Conservation (phyloP, 2,113 vertebrate genomes). For the Rostratula benghalensis region DNA sequence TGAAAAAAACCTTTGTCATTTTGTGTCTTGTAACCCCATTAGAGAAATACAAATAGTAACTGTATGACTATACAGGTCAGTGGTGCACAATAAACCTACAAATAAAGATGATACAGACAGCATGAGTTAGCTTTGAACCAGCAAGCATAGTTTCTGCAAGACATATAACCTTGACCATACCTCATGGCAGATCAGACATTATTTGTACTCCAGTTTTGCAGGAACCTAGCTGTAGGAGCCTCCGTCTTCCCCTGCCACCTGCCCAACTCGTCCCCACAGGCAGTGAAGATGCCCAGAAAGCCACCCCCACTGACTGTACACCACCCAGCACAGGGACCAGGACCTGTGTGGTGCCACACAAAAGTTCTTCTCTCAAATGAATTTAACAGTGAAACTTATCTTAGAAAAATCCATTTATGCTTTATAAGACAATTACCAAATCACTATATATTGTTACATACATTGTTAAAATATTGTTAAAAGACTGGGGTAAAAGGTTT, state of each 20-base stretch:
- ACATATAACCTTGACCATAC: not conserved
- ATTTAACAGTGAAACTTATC: not conserved
- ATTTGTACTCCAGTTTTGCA: not conserved
- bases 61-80: not conserved
- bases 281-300: not conserved
- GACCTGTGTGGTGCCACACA: rapidly evolving
- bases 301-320: too few species aligned
- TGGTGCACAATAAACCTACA: not conserved
- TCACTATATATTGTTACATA: not conserved
- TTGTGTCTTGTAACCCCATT: not conserved
- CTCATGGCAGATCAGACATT: not conserved
- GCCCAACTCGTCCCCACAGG: not conserved
- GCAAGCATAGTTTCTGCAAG: rapidly evolving
- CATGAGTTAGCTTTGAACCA: not conserved
- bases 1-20: not conserved
- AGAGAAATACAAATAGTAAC: not conserved
- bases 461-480: too few species aligned
- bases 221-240: not conserved
- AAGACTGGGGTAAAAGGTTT: not conserved
- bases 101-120: not conserved
- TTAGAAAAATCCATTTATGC: not conserved
- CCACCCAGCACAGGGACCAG: not conserved
- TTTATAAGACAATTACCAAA: not conserved
- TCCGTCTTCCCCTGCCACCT: too few species aligned
- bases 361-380: not conserved